Evolutionary conservation across 2,888 invertebrate species (phyloP).

Genomic region (Scaptomyza reducta): DNA sequence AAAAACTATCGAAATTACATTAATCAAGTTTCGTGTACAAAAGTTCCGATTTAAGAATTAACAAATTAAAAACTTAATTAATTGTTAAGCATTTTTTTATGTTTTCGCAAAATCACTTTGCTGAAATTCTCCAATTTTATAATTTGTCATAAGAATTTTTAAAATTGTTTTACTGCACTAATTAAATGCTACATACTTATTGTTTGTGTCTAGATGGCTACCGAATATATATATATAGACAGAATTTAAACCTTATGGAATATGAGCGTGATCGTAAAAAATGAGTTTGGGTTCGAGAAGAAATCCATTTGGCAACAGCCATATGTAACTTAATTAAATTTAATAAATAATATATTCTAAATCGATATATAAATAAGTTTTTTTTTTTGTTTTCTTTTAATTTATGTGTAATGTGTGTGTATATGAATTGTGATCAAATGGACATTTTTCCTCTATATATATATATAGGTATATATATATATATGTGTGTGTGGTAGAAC

Average conservation of each 20-base stretch:
- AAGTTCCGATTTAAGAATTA: too few species aligned
- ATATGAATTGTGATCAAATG: slow-evolving; percentile 53
- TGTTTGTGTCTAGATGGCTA: slow-evolving; percentile 44
- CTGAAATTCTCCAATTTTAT: slow-evolving; percentile 28
- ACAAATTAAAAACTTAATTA: background rate
- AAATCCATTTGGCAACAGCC: slow-evolving; percentile 56
- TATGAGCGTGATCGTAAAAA: slow-evolving; percentile 44
- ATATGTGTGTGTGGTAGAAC: slow-evolving; percentile 29
- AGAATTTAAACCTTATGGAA: slow-evolving; percentile 44
- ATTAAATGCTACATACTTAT: slow-evolving; percentile 32
- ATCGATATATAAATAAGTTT: slow-evolving; percentile 41
- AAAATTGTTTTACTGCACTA: slow-evolving; percentile 30
- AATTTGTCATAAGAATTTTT: slow-evolving; percentile 35
- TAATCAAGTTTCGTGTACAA: too few species aligned
- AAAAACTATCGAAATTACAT: too few species aligned
- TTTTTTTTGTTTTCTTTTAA: background rate
- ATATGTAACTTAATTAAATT: slow-evolving; percentile 54
- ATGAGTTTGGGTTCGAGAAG: slow-evolving; percentile 26
- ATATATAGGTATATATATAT: too few species aligned
- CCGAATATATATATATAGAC: slow-evolving; percentile 20
- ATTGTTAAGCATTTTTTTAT: background rate
- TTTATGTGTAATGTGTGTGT: slow-evolving; percentile 28
- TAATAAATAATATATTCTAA: slow-evolving; percentile 63
- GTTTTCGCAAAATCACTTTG: background rate
- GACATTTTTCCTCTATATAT: slow-evolving; percentile 49